Conservation (phyloP, 1,140 invertebrate genomes). For the Araneus ventricosus region DNA sequence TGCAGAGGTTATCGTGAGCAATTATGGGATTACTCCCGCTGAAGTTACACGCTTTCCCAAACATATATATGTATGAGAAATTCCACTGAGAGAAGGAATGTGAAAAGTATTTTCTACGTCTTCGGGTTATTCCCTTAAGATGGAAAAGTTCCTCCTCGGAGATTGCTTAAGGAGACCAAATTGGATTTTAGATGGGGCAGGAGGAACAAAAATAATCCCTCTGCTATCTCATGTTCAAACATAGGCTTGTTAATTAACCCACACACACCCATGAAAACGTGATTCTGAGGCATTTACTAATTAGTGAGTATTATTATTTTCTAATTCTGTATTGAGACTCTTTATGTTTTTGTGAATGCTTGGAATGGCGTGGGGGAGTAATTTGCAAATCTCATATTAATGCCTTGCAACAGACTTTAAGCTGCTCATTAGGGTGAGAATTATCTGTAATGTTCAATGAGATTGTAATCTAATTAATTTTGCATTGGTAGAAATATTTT, state of each 20-base stretch:
- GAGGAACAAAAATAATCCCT: conserved; percentile 16
- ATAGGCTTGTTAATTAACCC: conserved; percentile 18
- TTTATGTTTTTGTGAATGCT: too few species aligned
- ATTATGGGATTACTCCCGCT: conserved; percentile 43
- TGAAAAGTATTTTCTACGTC: conserved; percentile 45
- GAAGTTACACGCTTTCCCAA: conserved; percentile 10
- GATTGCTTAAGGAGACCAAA: conserved; percentile 30
- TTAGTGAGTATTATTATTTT: not conserved
- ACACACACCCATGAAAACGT: not conserved
- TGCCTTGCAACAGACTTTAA: too few species aligned
- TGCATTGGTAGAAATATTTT: too few species aligned
- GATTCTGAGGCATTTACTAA: not conserved
- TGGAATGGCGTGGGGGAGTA: too few species aligned
- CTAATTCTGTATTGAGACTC: not conserved
- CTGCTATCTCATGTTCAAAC: not conserved
- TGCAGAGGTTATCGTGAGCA: conserved; percentile 24
- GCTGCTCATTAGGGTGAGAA: too few species aligned
- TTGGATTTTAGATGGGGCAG: conserved; percentile 35
- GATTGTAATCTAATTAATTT: too few species aligned
- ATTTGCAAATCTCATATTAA: too few species aligned
- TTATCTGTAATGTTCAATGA: too few species aligned
- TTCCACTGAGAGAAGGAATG: not conserved
- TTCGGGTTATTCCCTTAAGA: conserved; percentile 26
- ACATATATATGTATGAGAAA: conserved; percentile 13
- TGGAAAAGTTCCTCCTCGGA: conserved; percentile 20